Evolutionary conservation across 2,888 invertebrate species (phyloP).

Genomic region (Drosophila antonietae): DNA sequence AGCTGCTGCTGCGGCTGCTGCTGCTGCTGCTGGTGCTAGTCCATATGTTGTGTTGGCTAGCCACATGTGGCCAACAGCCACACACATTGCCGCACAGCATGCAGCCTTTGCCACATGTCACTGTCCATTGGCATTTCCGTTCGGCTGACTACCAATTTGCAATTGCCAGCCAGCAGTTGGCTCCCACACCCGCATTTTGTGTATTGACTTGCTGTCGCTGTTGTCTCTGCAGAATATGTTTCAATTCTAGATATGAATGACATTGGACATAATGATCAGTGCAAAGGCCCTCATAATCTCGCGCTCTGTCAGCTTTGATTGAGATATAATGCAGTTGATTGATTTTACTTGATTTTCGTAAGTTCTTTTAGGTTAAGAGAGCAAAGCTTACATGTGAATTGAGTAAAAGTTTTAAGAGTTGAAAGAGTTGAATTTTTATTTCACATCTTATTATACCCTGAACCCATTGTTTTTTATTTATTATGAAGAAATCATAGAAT

Average conservation of each 20-base stretch:
- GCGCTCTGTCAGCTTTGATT: not conserved
- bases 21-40: not conserved
- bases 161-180: not conserved
- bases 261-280: conserved; percentile 7
- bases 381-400: not conserved
- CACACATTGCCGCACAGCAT: conserved; percentile 50
- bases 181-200: conserved; percentile 22
- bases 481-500: too few relatives aligned
- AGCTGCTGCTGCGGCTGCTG: not conserved
- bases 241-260: conserved; percentile 22
- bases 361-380: not conserved
- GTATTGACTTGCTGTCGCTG: not conserved
- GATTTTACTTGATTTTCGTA: not conserved
- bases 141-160: conserved; percentile 23
- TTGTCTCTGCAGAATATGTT: conserved; percentile 23
- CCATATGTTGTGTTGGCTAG: conserved; percentile 7
- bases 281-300: conserved; percentile 15
- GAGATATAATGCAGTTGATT: not conserved
- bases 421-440: not conserved
- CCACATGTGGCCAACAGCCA: conserved; percentile 37
- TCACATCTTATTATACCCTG: too few relatives aligned
- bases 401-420: not conserved
- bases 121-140: conserved; percentile 46
- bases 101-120: conserved; percentile 43
- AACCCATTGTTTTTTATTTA: too few relatives aligned